Evolutionary conservation across 2,113 vertebrate genomes (phyloP).

Genomic region (Arenaria interpres): DNA sequence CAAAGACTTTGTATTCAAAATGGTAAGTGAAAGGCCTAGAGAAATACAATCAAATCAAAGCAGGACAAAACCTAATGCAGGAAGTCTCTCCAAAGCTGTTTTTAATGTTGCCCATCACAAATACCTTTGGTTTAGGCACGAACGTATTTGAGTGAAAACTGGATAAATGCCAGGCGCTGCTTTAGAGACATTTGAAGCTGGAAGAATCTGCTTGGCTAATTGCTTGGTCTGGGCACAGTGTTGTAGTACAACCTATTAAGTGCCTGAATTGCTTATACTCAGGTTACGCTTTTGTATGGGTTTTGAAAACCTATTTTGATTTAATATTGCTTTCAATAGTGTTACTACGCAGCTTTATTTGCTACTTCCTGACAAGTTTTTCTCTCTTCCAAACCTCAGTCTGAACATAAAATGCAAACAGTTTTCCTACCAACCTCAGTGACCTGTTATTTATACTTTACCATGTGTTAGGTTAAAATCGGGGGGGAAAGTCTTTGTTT

Average conservation of each 20-base stretch:
- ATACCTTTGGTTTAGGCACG: constrained; percentile 42
- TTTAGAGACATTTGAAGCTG: constrained; percentile 54
- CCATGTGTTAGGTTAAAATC: background rate
- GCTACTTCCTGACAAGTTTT: background rate
- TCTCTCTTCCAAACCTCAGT: background rate
- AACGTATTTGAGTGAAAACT: constrained; percentile 41
- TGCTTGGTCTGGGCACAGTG: constrained; percentile 48
- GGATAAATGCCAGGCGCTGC: constrained; percentile 60
- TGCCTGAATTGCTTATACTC: constrained; percentile 55
- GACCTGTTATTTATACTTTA: background rate
- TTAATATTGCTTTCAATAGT: constrained; percentile 9
- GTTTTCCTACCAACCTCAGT: background rate
- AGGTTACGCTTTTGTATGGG: background rate
- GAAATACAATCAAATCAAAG: constrained; percentile 68
- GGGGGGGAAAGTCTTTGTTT: background rate
- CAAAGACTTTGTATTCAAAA: constrained; percentile 68
- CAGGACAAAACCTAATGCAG: constrained; percentile 60
- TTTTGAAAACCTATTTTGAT: constrained; percentile 57
- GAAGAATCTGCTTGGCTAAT: constrained; percentile 53
- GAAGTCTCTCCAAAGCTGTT: constrained; percentile 65
- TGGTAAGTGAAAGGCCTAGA: constrained; percentile 62
- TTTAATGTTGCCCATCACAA: constrained; percentile 68
- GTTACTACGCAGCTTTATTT: background rate
- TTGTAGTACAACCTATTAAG: constrained; percentile 68
- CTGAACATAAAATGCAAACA: background rate